These are phyloP conservation scores for Epinephelus cyanopodus DNA, from an alignment of 2,113 vertebrate genomes.

Conservation along the genomic window DNA sequence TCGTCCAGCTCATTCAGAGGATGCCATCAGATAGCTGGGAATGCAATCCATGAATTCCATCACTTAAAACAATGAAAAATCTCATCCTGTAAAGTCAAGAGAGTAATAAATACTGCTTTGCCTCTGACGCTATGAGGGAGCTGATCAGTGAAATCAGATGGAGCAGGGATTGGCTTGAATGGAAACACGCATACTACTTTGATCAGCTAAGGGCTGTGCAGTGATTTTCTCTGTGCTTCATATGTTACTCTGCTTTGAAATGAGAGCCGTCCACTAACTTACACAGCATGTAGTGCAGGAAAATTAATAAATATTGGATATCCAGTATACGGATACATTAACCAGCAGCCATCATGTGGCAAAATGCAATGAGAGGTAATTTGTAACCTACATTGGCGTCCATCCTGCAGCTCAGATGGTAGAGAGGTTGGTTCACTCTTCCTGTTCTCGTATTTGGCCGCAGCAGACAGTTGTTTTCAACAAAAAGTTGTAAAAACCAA, in stretches of 20 bases:
- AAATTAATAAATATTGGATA: not conserved
- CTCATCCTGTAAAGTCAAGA: not conserved
- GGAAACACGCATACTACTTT: not conserved
- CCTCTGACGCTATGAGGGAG: not conserved
- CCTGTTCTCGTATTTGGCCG: not conserved
- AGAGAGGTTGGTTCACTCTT: not conserved
- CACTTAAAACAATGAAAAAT: not conserved
- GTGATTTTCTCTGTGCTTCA: not conserved
- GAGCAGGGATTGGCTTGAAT: not conserved
- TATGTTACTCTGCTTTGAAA: not conserved
- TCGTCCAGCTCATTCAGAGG: constrained; percentile 2
- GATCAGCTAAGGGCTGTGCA: not conserved
- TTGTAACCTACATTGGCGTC: not conserved
- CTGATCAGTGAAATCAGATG: not conserved
- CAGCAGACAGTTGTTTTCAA: not conserved
- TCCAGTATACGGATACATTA: not conserved
- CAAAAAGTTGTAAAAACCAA: not conserved
- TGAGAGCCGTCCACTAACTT: not conserved
- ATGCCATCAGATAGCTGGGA: not conserved
- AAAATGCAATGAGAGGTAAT: not conserved
- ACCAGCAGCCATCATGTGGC: not conserved
- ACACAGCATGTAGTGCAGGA: not conserved
- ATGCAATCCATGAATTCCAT: not conserved
- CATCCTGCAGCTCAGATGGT: not conserved
- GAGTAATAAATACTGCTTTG: not conserved